Percentiles rank a stretch among this genome's conserved stretches.
Conservation (phyloP, 2,888 invertebrate species). For the Archaeoteleia sp. region DNA sequence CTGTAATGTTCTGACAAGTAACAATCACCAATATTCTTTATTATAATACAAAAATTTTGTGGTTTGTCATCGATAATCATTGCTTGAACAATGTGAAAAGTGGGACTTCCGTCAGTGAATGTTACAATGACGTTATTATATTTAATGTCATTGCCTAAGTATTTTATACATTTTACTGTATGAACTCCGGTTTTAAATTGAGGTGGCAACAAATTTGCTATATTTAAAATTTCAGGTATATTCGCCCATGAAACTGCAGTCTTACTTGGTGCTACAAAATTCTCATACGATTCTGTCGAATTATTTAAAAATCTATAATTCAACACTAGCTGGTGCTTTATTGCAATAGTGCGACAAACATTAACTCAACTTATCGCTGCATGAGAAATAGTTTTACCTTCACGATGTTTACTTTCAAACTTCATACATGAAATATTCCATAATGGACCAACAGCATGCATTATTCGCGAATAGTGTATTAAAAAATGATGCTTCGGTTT, state of each 20-base stretch:
- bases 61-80: neutral
- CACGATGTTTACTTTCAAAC: slow-evolving; percentile 45
- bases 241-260: too few species aligned
- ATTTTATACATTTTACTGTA: neutral
- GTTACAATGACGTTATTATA: too few species aligned
- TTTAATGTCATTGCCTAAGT: too few species aligned
- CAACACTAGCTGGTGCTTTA: slow-evolving; percentile 31
- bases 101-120: too few species aligned
- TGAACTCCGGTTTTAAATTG: too few species aligned
- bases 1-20: slow-evolving; percentile 3
- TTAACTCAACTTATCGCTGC: slow-evolving; percentile 31
- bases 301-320: neutral
- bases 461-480: slow-evolving; percentile 41
- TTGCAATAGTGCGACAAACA: slow-evolving; percentile 26
- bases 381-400: slow-evolving; percentile 31
- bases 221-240: too few species aligned
- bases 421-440: slow-evolving; percentile 35
- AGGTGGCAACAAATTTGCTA: too few species aligned
- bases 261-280: too few species aligned
- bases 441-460: slow-evolving; percentile 42
- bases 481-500: slow-evolving; percentile 51
- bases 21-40: neutral
- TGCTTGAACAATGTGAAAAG: neutral
- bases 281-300: too few species aligned
- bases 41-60: slow-evolving; percentile 1